Conservation (phyloP, 2,797 vertebrate genomes). For the Sorex maritimensis region DNA sequence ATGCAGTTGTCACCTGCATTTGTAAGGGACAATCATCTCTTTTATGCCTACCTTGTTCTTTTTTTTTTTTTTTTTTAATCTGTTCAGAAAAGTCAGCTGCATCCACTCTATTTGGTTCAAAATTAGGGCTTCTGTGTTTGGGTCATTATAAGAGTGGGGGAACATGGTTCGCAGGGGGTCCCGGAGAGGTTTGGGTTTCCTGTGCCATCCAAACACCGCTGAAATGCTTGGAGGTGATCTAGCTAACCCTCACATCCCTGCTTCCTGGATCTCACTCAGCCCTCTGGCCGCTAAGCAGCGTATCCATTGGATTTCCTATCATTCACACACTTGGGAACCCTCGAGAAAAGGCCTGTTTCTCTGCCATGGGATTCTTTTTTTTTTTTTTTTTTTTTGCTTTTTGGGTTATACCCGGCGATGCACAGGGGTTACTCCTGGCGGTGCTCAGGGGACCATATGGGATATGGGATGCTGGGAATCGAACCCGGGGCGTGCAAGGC, state of each 20-base stretch:
- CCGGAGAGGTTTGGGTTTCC: background rate
- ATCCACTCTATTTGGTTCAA: background rate
- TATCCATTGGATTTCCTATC: background rate
- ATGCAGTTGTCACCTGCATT: background rate
- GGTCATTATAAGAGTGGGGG: rapidly evolving
- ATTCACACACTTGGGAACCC: background rate
- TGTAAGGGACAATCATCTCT: background rate
- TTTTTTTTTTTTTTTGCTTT: too few species aligned
- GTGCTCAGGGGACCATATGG: too few species aligned
- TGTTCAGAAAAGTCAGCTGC: background rate
- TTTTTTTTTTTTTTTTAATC: background rate
- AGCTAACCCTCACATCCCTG: background rate
- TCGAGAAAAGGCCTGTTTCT: background rate
- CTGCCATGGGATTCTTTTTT: background rate
- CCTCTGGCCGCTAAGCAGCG: background rate
- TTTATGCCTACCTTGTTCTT: background rate
- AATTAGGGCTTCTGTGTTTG: background rate
- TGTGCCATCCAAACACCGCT: background rate
- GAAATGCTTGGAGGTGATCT: background rate
- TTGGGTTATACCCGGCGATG: too few species aligned
- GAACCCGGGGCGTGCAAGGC: too few species aligned
- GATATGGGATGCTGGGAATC: too few species aligned
- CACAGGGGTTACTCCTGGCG: too few species aligned
- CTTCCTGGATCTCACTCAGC: background rate
- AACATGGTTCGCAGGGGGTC: background rate